Evolutionary conservation across 2,113 vertebrate genomes (phyloP).

Genomic region (Cochlearius cochlearius): DNA sequence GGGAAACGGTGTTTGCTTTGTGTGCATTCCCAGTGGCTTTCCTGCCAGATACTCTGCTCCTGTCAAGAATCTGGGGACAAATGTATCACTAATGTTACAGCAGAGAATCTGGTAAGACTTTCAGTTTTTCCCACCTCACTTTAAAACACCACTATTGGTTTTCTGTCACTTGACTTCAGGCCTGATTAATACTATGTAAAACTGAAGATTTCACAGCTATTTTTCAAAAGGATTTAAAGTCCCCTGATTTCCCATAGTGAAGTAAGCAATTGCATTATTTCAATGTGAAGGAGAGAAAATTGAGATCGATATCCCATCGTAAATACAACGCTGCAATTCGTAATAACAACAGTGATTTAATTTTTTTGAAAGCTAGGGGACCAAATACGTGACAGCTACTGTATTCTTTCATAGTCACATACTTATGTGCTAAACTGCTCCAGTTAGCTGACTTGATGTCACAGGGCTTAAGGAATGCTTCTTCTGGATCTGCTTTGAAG

Average conservation of each 20-base stretch:
- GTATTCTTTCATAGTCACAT: not conserved
- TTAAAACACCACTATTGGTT: conserved; percentile 20
- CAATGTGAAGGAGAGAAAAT: conserved; percentile 48
- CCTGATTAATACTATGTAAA: conserved; percentile 58
- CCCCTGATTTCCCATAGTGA: conserved; percentile 37
- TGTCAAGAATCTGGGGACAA: not conserved
- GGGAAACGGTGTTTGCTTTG: not conserved
- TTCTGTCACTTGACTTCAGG: conserved; percentile 39
- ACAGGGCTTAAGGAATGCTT: not conserved
- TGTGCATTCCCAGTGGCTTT: not conserved
- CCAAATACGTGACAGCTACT: not conserved
- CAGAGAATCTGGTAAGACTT: not conserved
- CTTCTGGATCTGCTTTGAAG: not conserved
- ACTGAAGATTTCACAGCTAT: conserved; percentile 44
- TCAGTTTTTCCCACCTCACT: not conserved
- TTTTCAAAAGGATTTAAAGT: conserved; percentile 55
- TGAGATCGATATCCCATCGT: conserved; percentile 56
- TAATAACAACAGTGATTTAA: conserved; percentile 46
- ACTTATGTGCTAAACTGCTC: conserved; percentile 6
- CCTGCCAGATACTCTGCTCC: not conserved
- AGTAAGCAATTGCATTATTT: conserved; percentile 57
- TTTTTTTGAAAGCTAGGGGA: conserved; percentile 9
- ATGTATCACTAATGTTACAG: not conserved
- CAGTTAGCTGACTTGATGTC: not conserved
- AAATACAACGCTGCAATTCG: conserved; percentile 34